These are phyloP conservation scores for Apoda limacodes DNA, from an alignment of 2,888 invertebrate genomes.

Conservation along the genomic window DNA sequence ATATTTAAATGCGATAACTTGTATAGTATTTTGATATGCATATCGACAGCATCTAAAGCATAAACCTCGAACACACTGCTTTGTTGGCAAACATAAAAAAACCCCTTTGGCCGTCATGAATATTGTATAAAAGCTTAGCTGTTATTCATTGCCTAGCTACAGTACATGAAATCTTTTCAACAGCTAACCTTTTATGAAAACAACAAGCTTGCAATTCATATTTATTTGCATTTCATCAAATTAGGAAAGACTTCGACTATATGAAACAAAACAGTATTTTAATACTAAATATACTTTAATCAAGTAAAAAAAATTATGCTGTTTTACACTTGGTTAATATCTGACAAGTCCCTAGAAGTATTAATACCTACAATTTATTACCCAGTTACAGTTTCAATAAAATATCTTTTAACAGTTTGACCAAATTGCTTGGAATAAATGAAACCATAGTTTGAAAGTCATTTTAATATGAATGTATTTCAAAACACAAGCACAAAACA, in stretches of 20 bases:
- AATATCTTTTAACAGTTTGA: too few species aligned
- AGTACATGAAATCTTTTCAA: slow-evolving; percentile 22
- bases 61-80: slow-evolving; percentile 61
- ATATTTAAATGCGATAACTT: slow-evolving; percentile 57
- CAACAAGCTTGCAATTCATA: slow-evolving; percentile 44
- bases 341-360: too few species aligned
- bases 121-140: slow-evolving; percentile 45
- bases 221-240: slow-evolving; percentile 51
- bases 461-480: too few species aligned
- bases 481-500: slow-evolving; percentile 53
- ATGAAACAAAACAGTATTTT: too few species aligned
- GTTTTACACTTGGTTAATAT: too few species aligned
- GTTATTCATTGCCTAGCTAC: slow-evolving; percentile 28
- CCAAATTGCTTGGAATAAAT: too few species aligned
- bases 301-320: too few species aligned
- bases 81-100: slow-evolving; percentile 45
- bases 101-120: slow-evolving; percentile 24
- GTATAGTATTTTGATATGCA: slow-evolving; percentile 54
- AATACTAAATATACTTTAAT: too few species aligned
- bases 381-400: too few species aligned
- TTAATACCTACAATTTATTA: too few species aligned
- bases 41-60: slow-evolving; percentile 53
- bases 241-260: too few species aligned
- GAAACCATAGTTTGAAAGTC: too few species aligned
- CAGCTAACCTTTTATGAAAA: slow-evolving; percentile 52